Conservation (phyloP, 2,797 vertebrate genomes). For the Parambassis ranga region DNA sequence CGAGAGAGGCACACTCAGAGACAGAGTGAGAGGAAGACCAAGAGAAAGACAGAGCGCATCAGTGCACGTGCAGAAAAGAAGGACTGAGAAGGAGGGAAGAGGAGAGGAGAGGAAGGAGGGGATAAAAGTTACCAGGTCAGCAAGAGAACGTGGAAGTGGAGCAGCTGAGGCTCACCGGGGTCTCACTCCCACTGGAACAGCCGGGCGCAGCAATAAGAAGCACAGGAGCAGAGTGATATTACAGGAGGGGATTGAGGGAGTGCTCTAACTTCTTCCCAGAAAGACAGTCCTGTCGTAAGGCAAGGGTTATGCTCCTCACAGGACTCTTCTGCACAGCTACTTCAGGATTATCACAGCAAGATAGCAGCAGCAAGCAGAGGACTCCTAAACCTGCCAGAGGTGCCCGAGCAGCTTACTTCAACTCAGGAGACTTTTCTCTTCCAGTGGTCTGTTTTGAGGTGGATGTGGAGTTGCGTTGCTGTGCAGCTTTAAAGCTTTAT, state of each 20-base stretch:
- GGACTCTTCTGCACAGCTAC: constrained; percentile 52
- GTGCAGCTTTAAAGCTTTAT: constrained; percentile 8
- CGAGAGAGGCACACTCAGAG: constrained; percentile 5
- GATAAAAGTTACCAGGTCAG: constrained; percentile 76
- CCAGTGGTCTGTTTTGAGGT: constrained; percentile 4
- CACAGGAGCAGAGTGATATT: constrained; percentile 51
- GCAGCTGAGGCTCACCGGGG: constrained; percentile 63
- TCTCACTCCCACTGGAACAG: constrained; percentile 47
- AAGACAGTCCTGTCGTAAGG: constrained; percentile 32
- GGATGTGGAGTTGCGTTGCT: constrained; percentile 44
- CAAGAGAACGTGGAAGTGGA: constrained; percentile 59
- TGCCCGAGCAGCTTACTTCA: constrained; percentile 29
- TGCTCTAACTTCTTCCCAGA: constrained; percentile 48
- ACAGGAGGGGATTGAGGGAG: constrained; percentile 40
- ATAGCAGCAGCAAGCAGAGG: constrained; percentile 36
- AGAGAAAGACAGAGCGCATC: constrained; percentile 33
- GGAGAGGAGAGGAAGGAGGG: constrained; percentile 28
- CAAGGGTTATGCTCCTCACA: constrained; percentile 51
- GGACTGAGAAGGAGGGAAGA: constrained; percentile 43
- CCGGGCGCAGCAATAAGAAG: constrained; percentile 36
- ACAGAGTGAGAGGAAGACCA: constrained; percentile 5
- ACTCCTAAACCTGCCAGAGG: constrained; percentile 32
- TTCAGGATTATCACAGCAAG: constrained; percentile 62
- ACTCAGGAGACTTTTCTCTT: constrained; percentile 32
- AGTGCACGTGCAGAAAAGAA: constrained; percentile 37